These are phyloP conservation scores for Drosophila mulleri DNA, from an alignment of 2,888 invertebrate species.

Conservation along the genomic window DNA sequence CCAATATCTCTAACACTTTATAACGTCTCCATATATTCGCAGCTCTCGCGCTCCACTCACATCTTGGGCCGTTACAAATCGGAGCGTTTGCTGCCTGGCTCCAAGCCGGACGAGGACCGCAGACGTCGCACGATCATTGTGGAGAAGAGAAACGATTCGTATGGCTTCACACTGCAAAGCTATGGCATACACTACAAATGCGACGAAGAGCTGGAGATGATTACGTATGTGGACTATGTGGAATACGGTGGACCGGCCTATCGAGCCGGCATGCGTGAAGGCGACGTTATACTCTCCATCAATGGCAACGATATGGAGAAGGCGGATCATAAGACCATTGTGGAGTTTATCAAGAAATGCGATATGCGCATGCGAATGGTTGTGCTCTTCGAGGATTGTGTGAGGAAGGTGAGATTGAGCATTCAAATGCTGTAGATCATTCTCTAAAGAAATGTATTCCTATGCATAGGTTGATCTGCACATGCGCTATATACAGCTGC, in stretches of 20 bases:
- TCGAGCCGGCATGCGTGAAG: slow-evolving; percentile 96
- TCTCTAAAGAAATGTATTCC: not conserved
- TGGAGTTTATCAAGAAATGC: slow-evolving; percentile 95
- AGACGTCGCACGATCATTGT: slow-evolving; percentile 95
- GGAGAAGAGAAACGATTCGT: slow-evolving; percentile 95
- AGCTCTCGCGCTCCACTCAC: slow-evolving; percentile 86
- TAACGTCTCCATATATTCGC: not conserved
- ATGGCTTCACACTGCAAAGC: slow-evolving; percentile 98
- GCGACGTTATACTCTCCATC: slow-evolving; percentile 97
- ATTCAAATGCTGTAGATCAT: not conserved
- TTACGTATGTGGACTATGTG: slow-evolving; percentile 98
- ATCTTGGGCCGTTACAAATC: slow-evolving; percentile 90
- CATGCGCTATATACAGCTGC: slow-evolving; percentile 95
- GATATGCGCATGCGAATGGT: slow-evolving; percentile 97
- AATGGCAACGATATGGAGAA: slow-evolving; percentile 98
- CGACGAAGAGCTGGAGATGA: slow-evolving; percentile 97
- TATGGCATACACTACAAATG: slow-evolving; percentile 98
- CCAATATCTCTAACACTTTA: not conserved
- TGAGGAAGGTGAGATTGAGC: slow-evolving; percentile 89
- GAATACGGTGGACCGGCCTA: slow-evolving; percentile 97
- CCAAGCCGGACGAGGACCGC: slow-evolving; percentile 93
- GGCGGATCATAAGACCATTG: slow-evolving; percentile 96
- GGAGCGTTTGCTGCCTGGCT: slow-evolving; percentile 87
- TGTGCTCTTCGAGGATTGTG: slow-evolving; percentile 98
- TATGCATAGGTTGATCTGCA: slow-evolving; percentile 90